A percentile compares a stretch with the other conserved stretches of the same genome.
Evolutionary conservation across 2,113 vertebrate genomes (phyloP).

Genomic region (Sceloporus tristichus): DNA sequence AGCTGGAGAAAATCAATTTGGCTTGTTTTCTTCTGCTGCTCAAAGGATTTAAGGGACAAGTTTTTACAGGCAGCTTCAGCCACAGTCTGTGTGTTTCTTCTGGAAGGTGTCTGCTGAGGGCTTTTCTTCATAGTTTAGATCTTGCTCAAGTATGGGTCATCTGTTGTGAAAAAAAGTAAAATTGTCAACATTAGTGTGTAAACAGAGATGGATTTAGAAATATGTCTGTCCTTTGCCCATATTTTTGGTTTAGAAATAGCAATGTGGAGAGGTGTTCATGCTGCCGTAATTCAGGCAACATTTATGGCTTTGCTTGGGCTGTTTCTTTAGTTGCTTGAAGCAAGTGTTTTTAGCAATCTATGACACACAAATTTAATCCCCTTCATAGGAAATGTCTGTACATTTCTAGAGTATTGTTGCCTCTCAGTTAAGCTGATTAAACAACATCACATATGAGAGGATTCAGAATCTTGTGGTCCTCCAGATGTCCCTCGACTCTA

Average conservation of each 20-base stretch:
- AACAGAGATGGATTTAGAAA: not conserved
- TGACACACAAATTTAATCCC: not conserved
- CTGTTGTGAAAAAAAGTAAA: not conserved
- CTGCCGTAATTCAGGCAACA: not conserved
- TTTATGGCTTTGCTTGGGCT: not conserved
- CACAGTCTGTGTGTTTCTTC: slow-evolving; percentile 45
- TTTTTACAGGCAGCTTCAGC: slow-evolving; percentile 37
- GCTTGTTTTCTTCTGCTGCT: not conserved
- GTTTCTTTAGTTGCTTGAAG: not conserved
- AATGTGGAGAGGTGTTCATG: not conserved
- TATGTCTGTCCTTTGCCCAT: too few relatives aligned
- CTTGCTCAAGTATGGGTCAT: not conserved
- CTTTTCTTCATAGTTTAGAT: slow-evolving; percentile 72
- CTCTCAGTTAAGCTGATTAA: not conserved
- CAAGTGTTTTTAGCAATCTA: not conserved
- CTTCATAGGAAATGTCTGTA: not conserved
- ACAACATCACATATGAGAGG: not conserved
- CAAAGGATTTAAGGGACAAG: slow-evolving; percentile 12
- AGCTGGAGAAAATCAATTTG: slow-evolving; percentile 74
- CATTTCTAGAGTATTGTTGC: not conserved
- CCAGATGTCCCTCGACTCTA: too few relatives aligned
- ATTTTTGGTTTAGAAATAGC: not conserved
- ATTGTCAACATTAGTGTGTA: not conserved
- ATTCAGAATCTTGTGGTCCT: too few relatives aligned
- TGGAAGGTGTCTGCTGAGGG: slow-evolving; percentile 74